Percentiles rank a stretch among this genome's conserved stretches.
phyloP scores from a whole-genome alignment of 2,888 invertebrate genomes.

The Sphinx pinastri region DNA sequence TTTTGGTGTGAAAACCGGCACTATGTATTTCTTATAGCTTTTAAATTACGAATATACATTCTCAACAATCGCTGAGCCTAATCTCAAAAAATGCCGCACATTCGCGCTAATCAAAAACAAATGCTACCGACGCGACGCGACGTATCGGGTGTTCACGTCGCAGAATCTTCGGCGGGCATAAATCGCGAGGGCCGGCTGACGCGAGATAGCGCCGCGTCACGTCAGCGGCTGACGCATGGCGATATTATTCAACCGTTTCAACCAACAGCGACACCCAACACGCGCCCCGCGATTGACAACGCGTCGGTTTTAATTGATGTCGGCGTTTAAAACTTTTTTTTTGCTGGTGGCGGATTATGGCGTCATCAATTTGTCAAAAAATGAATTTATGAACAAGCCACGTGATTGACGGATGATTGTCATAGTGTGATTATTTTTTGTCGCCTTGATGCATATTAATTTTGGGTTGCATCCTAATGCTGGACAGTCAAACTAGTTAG shows the following conservation, averaged over 20 bases:
- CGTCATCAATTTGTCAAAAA: conserved; percentile 27
- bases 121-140: conserved; percentile 32
- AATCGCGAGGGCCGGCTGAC: conserved; percentile 47
- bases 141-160: conserved; percentile 1
- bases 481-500: too few relatives aligned
- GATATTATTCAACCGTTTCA: conserved; percentile 50
- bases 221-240: conserved; percentile 46
- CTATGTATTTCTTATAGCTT: too few relatives aligned
- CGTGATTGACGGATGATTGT: not conserved
- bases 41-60: too few relatives aligned
- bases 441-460: too few relatives aligned
- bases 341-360: conserved; percentile 27
- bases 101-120: conserved; percentile 7
- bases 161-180: conserved; percentile 39
- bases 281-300: conserved; percentile 39
- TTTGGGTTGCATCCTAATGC: too few relatives aligned
- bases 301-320: conserved; percentile 38
- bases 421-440: too few relatives aligned
- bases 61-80: too few relatives aligned
- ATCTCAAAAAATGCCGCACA: not conserved
- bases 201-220: conserved; percentile 47
- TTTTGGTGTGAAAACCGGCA: too few relatives aligned
- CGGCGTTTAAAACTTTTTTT: conserved; percentile 35
- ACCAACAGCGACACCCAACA: conserved; percentile 30
- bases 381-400: not conserved